Evolutionary conservation across 2,888 invertebrate genomes (phyloP), one percentile per base, ranked within the genome.

Genomic region (Flexamia atlantica): DNA sequence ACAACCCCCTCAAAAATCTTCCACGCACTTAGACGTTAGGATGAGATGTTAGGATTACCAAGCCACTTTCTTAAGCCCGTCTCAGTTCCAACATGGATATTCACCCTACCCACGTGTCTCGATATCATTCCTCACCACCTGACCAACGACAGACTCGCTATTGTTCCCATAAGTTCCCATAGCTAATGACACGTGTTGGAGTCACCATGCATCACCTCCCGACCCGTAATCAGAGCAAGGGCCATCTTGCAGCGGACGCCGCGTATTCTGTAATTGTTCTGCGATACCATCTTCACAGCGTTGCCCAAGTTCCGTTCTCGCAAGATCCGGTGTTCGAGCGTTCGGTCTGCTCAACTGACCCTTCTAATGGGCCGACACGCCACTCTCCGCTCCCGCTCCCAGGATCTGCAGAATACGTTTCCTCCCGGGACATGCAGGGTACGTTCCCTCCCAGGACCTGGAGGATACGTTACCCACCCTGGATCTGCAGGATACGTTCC

Each of bases 231-330:
- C 64, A 64, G 64, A 64, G 64, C 64, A 64, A 14, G 14, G 70
- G 30, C 28, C 82, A 70, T 82, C 82, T 50, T 72, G 14, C 82
- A 50, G 76, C 70, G n/a, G 74, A 83, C 57, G 12, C 70, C 40
- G 12, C 40, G 60, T 83, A 81, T 82, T 83, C 82, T 83, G 74
- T 83, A 83, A 83, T 83, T 83, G 82, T 83, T 83, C 50, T 23
- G 25, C 57, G 82, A 83, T 83, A 83, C 28, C 74, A 83, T 83
- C 82, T 83, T 83, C 82, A 83, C 82, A 83, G 82, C n/a, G 53
- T 83, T 83, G 74, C 82, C 42, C 82, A 83, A 83, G 72, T 74
- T 83, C 82, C 74, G 79, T 79, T 79, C 79, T 79, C 79, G 79
- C 79, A 79, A 79, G 79, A 79, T 79, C 79, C 79, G 79, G 79